phyloP scores from a whole-genome alignment of 2,797 vertebrate genomes.

The Mionectes olivaceus region DNA sequence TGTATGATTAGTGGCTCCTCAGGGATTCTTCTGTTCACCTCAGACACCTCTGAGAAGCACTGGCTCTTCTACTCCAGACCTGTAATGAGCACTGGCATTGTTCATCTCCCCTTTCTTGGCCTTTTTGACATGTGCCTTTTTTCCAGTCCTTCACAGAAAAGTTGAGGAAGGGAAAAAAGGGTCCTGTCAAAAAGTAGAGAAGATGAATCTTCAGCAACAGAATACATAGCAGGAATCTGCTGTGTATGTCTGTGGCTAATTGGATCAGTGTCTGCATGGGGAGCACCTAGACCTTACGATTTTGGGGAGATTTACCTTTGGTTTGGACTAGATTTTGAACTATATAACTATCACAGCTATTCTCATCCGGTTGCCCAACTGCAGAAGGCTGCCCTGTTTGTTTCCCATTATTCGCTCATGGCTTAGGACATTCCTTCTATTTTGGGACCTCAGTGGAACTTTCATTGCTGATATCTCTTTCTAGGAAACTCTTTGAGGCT shows the following conservation, averaged over 20 bases:
- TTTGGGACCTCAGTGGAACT: background rate
- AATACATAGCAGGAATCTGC: background rate
- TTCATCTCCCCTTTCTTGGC: background rate
- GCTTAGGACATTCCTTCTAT: background rate
- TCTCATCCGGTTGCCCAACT: background rate
- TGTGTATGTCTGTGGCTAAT: background rate
- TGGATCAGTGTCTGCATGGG: background rate
- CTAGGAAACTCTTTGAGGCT: background rate
- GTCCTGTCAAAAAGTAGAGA: background rate
- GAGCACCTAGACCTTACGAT: background rate
- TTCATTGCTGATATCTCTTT: background rate
- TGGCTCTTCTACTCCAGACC: background rate
- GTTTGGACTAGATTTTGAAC: background rate
- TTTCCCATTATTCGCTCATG: background rate
- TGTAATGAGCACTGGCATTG: background rate
- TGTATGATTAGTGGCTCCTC: background rate
- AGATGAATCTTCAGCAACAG: background rate
- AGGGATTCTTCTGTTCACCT: background rate
- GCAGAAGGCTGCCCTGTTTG: background rate
- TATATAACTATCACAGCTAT: accelerated
- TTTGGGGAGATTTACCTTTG: background rate
- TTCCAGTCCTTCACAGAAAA: background rate
- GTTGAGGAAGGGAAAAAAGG: background rate
- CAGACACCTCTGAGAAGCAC: background rate
- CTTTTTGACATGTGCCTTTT: background rate